Percentiles rank a stretch among this genome's conserved stretches.
Evolutionary conservation across 1,140 invertebrate species (phyloP).

Genomic region (Adelges cooleyi): DNA sequence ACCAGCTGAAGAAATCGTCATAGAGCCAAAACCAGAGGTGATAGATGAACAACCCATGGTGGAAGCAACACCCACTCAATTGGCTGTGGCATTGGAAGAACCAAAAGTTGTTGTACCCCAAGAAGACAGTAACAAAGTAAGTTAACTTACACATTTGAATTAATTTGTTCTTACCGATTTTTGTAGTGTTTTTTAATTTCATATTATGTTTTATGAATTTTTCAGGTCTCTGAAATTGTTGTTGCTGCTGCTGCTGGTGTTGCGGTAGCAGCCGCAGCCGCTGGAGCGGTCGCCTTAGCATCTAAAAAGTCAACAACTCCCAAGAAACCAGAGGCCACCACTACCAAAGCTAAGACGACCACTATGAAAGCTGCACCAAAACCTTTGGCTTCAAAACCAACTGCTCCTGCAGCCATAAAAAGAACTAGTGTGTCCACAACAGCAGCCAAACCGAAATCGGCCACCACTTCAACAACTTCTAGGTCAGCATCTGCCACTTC

Average conservation of each 20-base stretch:
- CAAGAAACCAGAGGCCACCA: not conserved
- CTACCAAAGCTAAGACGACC: not conserved
- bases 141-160: not conserved
- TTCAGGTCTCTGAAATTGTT: slow-evolving; percentile 25
- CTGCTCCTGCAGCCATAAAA: slow-evolving; percentile 10
- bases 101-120: not conserved
- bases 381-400: slow-evolving; percentile 11
- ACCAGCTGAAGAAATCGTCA: not conserved
- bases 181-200: not conserved
- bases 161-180: not conserved
- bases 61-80: not conserved
- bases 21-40: not conserved
- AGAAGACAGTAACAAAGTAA: not conserved
- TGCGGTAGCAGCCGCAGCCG: slow-evolving; percentile 7
- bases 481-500: slow-evolving; percentile 17
- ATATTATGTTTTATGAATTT: not conserved
- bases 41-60: not conserved
- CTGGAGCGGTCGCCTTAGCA: slow-evolving; percentile 2
- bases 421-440: not conserved
- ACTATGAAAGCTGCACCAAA: slow-evolving; percentile 15
- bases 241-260: slow-evolving; percentile 29
- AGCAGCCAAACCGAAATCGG: slow-evolving; percentile 13
- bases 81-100: not conserved
- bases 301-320: slow-evolving; percentile 6
- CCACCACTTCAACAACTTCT: slow-evolving; percentile 10